Evolutionary conservation across 2,797 vertebrate genomes (phyloP), one percentile per base, ranked within the genome.

Genomic region (Periparus ater): DNA sequence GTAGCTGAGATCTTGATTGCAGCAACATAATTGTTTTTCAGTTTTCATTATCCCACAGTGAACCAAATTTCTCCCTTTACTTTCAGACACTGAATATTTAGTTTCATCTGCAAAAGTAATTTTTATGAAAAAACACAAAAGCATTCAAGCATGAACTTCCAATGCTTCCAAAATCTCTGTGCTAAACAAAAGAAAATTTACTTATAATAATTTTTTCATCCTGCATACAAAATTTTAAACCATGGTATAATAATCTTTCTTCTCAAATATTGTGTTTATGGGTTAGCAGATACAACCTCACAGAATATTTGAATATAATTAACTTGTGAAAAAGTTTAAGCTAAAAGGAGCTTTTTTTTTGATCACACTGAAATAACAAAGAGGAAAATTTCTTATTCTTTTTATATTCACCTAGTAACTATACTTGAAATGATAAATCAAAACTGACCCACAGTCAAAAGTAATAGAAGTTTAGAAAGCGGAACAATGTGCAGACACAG

Each of bases 1-100:
- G 97, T 98, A 96, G 95, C 92, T 38, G 89, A 97, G 96, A 96
- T 97, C 88, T 96, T 98, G 97, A 97, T 98, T 97, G 97, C 96
- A 94, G 74, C 80, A 97, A 89, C 78, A 93, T 97, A 97, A 97
- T 96, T 93, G 94, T 96, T 97, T 94, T 94, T 89, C 96, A 93
- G 89, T 89, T 97, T 98, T 97, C 97, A 97, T 97, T 97, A 96
- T 90, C 71, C 90, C 62, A 96, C 93, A 95, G 82, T 75, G 94
- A 97, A 95, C 91, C 89, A 74, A 82, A 96, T 79, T 38, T 30
- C 57, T 85, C 36, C 61, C 65, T 91, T 63, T 91, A 73, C 89
- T 96, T 97, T 94, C 66, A 95, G 95, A 97, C 60, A 44, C 44
- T 87, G 91, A 94, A 94, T 95, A 95, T 92, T 96, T 96, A 83